phyloP scores from a whole-genome alignment of 2,797 vertebrate genomes.

The Xenentodon cancila region DNA sequence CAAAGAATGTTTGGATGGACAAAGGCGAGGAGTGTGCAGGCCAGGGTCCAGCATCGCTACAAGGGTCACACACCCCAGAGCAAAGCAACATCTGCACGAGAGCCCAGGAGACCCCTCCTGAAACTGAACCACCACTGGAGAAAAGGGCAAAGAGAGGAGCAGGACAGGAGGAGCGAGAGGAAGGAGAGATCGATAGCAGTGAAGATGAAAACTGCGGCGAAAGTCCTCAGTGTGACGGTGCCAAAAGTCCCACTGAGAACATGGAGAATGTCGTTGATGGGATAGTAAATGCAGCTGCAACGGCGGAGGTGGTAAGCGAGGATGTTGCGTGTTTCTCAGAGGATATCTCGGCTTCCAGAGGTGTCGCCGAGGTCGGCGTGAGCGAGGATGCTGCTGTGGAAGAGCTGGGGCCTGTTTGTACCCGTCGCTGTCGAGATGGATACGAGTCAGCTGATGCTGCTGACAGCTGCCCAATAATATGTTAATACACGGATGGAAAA shows the following conservation, averaged over 20 bases:
- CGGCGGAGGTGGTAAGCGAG: slow-evolving; percentile 14
- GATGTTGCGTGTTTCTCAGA: neutral
- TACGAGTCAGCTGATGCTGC: slow-evolving; percentile 46
- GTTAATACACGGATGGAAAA: slow-evolving; percentile 36
- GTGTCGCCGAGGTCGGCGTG: slow-evolving; percentile 43
- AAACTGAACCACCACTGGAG: slow-evolving; percentile 38
- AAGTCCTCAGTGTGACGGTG: neutral
- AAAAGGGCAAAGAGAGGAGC: slow-evolving; percentile 60
- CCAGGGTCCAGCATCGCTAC: slow-evolving; percentile 14
- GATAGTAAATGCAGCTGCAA: neutral
- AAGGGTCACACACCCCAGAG: neutral
- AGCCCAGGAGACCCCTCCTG: slow-evolving; percentile 26
- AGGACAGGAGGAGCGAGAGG: slow-evolving; percentile 67
- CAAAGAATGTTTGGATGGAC: slow-evolving; percentile 20
- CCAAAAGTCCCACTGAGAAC: slow-evolving; percentile 8
- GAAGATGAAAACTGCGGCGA: slow-evolving; percentile 46
- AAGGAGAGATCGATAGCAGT: slow-evolving; percentile 80
- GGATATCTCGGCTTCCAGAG: slow-evolving; percentile 17
- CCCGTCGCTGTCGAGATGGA: slow-evolving; percentile 30
- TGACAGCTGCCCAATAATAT: slow-evolving; percentile 35
- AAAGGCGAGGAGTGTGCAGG: slow-evolving; percentile 15
- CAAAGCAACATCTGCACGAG: slow-evolving; percentile 23
- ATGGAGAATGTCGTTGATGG: neutral
- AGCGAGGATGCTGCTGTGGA: slow-evolving; percentile 31
- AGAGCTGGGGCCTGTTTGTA: slow-evolving; percentile 19